Base-by-base conservation (phyloP, 2,113 vertebrate genomes). In the Ovis canadensis region DNA sequence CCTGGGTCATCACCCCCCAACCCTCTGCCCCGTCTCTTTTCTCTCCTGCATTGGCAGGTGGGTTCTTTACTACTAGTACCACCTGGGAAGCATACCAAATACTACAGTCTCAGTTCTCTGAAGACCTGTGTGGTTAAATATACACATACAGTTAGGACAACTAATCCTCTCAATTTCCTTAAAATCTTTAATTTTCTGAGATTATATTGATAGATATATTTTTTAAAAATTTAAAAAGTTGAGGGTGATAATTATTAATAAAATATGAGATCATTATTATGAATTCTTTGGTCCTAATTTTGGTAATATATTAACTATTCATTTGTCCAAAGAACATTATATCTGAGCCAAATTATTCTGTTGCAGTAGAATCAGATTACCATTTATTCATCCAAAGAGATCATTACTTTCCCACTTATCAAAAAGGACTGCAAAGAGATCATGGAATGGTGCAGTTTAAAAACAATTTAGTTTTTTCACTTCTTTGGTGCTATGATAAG, bases 71-170 rank as follows among this genome's bases (percentile, higher is more conserved):
- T 27, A 74, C 71, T 43, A 14, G 36, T 25, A 3, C 10, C 71
- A 43, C 23, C 23, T 6, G 71, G 71, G 6, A 74, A 43, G 71
- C 71, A 48, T 13, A 78, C 16, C 15, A 80, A 94, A 33, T 80
- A 17, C 57, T 96, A 93, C 54, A 84, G 95, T 94, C 74, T 87
- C 54, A 96, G 95, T 85, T 88, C 82, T 94, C 88, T 86, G 94
- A 67, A 93, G 71, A 92, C 86, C 92, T 80, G 33, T 90, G 91
- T 95, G 86, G 89, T 97, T 98, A 98, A 97, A 96, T 91, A 82
- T 6, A 83, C 96, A 97, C 95, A 89, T 96, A 98, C 97, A 96
- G 88, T 95, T 88, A 74, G 80, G 95, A 97, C 81, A 80, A 64
- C 81, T 88, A 91, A 94, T 71, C 33, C 67, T 78, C 52, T 86